These are phyloP conservation scores for Arctopsyche grandis DNA, from an alignment of 1,140 invertebrate species.

Conservation along the genomic window DNA sequence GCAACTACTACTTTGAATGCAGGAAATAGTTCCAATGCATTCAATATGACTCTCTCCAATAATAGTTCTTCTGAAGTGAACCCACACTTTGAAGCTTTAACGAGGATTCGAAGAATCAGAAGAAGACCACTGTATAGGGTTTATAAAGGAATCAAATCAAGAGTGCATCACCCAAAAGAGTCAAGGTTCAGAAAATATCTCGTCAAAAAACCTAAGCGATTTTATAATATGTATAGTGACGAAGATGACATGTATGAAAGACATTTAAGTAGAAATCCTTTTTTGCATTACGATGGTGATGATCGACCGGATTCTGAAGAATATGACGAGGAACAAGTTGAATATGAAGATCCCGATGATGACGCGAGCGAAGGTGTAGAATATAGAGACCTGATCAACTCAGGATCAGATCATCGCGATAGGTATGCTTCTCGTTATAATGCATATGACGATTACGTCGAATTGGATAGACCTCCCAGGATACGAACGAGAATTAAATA, in stretches of 20 bases:
- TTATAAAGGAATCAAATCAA: slow-evolving; percentile 45
- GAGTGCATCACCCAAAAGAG: slow-evolving; percentile 41
- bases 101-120: slow-evolving; percentile 32
- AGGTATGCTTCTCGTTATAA: slow-evolving; percentile 48
- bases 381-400: background rate
- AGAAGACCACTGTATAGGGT: slow-evolving; percentile 48
- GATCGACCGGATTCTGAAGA: slow-evolving; percentile 25
- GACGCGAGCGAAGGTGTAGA: background rate
- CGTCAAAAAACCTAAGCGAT: slow-evolving; percentile 42
- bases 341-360: slow-evolving; percentile 28
- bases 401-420: slow-evolving; percentile 10
- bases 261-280: slow-evolving; percentile 23
- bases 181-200: slow-evolving; percentile 45
- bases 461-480: background rate
- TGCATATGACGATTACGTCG: slow-evolving; percentile 40
- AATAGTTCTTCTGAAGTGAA: background rate
- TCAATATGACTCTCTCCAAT: background rate
- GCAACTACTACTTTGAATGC: background rate
- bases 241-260: slow-evolving; percentile 36
- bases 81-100: slow-evolving; percentile 50
- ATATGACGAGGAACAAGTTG: background rate
- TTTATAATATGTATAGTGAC: slow-evolving; percentile 19
- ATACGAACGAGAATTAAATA: background rate
- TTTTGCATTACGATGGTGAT: background rate
- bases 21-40: background rate